Evolutionary conservation across 2,113 vertebrate genomes (phyloP).

Genomic region (Condylura cristata): DNA sequence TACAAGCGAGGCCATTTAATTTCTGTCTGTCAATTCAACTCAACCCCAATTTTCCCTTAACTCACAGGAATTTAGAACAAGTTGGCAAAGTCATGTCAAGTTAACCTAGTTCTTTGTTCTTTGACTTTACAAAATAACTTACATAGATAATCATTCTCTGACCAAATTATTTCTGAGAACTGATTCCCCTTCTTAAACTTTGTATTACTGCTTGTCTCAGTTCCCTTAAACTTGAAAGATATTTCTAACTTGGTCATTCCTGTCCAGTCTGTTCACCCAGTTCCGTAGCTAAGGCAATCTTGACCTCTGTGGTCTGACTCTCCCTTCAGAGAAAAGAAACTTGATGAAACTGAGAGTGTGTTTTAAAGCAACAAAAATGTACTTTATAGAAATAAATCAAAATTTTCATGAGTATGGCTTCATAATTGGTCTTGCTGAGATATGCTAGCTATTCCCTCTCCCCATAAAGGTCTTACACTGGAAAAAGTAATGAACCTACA

Average conservation of each 20-base stretch:
- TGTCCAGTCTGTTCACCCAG: neutral
- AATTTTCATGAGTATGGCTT: neutral
- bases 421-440: neutral
- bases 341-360: neutral
- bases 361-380: neutral
- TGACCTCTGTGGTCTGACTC: neutral
- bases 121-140: neutral
- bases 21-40: slow-evolving; percentile 38
- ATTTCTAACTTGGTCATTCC: neutral
- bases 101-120: slow-evolving; percentile 19
- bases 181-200: neutral
- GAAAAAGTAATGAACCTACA: slow-evolving; percentile 6
- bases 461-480: neutral
- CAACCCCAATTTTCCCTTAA: neutral
- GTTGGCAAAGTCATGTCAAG: neutral
- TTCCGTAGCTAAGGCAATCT: neutral
- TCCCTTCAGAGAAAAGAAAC: neutral
- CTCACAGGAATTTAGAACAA: slow-evolving; percentile 31
- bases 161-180: neutral
- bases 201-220: neutral
- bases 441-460: neutral
- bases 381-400: neutral
- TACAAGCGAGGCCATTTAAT: slow-evolving; percentile 31
- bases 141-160: neutral
- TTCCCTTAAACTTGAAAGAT: neutral